These are phyloP conservation scores for Drosophila niveifrons DNA, from an alignment of 2,888 invertebrate species.

Conservation along the genomic window DNA sequence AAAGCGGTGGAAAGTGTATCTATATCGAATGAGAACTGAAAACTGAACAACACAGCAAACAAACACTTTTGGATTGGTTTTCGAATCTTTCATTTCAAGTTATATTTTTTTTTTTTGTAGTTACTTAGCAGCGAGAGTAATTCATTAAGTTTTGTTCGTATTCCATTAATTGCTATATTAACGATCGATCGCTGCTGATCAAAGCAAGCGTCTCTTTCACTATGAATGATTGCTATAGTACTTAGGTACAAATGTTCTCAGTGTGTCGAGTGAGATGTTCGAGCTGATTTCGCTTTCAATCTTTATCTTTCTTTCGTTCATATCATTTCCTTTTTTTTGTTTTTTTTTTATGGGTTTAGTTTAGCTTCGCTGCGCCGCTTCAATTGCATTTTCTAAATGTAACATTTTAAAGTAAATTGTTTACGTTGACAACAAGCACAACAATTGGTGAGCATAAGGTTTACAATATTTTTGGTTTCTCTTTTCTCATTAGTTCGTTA, in stretches of 20 bases:
- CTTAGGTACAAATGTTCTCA: conserved; percentile 63
- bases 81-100: conserved; percentile 61
- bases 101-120: conserved; percentile 50
- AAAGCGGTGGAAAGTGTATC: conserved; percentile 42
- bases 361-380: conserved; percentile 36
- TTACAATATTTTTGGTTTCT: conserved; percentile 62
- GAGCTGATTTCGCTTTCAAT: conserved; percentile 16
- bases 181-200: conserved; percentile 20
- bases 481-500: not conserved
- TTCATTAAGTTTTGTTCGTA: conserved; percentile 45
- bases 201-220: conserved; percentile 30
- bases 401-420: conserved; percentile 62
- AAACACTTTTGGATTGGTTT: conserved; percentile 70
- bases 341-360: conserved; percentile 3
- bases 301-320: conserved; percentile 1
- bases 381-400: conserved; percentile 48
- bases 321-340: not conserved
- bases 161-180: conserved; percentile 41
- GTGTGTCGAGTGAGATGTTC: conserved; percentile 27
- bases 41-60: conserved; percentile 70
- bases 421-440: conserved; percentile 72
- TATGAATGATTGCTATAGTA: conserved; percentile 60
- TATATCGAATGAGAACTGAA: conserved; percentile 57
- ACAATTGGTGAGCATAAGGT: conserved; percentile 80
- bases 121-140: conserved; percentile 52